These are phyloP conservation scores for Acromyrmex heyeri DNA, from an alignment of 1,140 invertebrate species.

Conservation along the genomic window DNA sequence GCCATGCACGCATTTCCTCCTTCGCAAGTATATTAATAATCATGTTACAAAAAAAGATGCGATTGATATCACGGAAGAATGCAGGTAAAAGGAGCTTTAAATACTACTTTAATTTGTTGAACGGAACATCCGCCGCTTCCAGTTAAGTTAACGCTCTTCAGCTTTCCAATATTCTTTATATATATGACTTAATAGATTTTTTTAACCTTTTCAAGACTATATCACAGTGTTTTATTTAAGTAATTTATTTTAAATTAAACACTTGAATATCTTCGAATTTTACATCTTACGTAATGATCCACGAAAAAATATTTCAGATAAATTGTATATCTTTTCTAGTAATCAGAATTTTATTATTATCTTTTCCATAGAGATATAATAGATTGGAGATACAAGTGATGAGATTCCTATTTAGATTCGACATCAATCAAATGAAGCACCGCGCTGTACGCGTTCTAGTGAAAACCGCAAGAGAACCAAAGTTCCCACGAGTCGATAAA, in stretches of 20 bases:
- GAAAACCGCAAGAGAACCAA: slow-evolving; percentile 44
- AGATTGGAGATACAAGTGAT: slow-evolving; percentile 18
- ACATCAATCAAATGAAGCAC: slow-evolving; percentile 48
- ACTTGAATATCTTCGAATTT: not conserved
- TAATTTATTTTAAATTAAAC: not conserved
- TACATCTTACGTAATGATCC: not conserved
- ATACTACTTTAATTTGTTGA: slow-evolving; percentile 43
- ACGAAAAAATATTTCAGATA: not conserved
- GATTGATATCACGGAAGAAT: slow-evolving; percentile 29
- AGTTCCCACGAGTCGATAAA: slow-evolving; percentile 50
- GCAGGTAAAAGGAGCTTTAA: slow-evolving; percentile 31
- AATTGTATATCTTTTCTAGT: not conserved
- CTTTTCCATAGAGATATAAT: not conserved
- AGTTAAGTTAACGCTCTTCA: not conserved
- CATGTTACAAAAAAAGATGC: slow-evolving; percentile 12
- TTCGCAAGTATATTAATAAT: slow-evolving; percentile 46
- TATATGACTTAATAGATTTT: not conserved
- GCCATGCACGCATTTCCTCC: slow-evolving; percentile 21
- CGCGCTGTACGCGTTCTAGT: slow-evolving; percentile 19
- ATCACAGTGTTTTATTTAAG: not conserved
- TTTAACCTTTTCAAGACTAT: not conserved
- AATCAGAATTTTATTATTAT: slow-evolving; percentile 1
- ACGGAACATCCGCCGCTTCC: not conserved
- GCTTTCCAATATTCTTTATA: not conserved
- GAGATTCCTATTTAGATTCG: slow-evolving; percentile 52